Evolutionary conservation across 2,113 vertebrate genomes (phyloP).

Genomic region (Sinocyclocheilus anophthalmus): DNA sequence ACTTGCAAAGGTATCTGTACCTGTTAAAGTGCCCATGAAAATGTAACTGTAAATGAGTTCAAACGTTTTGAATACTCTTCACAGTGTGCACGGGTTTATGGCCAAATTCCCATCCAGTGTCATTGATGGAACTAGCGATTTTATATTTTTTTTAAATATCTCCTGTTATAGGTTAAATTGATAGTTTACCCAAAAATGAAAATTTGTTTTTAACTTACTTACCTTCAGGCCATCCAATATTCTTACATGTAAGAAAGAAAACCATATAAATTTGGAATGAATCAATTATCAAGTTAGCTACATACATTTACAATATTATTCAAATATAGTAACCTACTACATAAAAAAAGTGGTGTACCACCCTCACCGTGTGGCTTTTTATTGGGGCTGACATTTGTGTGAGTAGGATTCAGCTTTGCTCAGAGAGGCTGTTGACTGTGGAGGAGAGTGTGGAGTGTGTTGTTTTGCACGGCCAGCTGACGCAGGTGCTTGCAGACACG

Average conservation of each 20-base stretch:
- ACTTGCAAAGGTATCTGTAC: too few relatives aligned
- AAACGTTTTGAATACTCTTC: too few relatives aligned
- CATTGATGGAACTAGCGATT: too few relatives aligned
- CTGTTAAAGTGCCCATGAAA: too few relatives aligned
- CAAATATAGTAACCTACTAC: neutral
- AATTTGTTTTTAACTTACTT: too few relatives aligned
- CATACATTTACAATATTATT: neutral
- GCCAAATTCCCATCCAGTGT: too few relatives aligned
- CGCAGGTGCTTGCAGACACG: constrained; percentile 48
- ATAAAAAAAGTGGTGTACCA: neutral
- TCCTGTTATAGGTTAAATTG: too few relatives aligned
- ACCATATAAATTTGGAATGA: neutral
- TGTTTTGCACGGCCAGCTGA: constrained; percentile 30
- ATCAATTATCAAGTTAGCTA: neutral
- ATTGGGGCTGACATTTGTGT: neutral
- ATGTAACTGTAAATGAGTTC: too few relatives aligned
- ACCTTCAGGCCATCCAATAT: neutral
- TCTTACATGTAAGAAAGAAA: neutral
- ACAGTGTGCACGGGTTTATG: too few relatives aligned
- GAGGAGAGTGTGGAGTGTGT: constrained; percentile 33
- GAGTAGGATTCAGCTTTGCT: constrained; percentile 13
- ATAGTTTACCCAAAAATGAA: too few relatives aligned
- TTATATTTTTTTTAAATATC: too few relatives aligned
- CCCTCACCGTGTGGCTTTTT: neutral
- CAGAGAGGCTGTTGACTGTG: constrained; percentile 14